phyloP scores from a whole-genome alignment of 1,140 invertebrate genomes.

The Episyrphus balteatus region DNA sequence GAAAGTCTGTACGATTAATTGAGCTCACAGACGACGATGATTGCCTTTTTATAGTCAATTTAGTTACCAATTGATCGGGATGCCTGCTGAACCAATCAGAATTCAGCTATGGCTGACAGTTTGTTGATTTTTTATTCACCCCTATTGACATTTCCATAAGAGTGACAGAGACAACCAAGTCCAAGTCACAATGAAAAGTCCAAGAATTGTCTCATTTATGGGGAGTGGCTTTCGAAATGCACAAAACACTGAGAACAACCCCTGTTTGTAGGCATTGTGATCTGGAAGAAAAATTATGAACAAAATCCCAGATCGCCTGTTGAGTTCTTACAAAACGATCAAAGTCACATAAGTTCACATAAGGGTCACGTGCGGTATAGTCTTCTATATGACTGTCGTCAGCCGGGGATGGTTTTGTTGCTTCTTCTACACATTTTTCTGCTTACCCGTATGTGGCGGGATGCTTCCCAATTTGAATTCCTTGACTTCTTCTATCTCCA shows the following conservation, averaged over 20 bases:
- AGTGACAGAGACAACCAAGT: no score
- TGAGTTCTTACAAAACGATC: not conserved
- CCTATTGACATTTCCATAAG: no score
- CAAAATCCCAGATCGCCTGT: not conserved
- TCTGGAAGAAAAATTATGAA: no score
- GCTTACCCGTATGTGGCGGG: not conserved
- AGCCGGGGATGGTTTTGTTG: not conserved
- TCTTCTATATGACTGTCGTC: not conserved
- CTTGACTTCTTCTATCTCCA: no score
- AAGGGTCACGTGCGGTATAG: conserved; percentile 5
- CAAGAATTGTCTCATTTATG: no score
- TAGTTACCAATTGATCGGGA: conserved; percentile 15
- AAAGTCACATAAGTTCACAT: conserved; percentile 5
- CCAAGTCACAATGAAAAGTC: no score
- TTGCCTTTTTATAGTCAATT: conserved; percentile 37
- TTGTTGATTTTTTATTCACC: not conserved
- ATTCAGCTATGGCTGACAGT: conserved; percentile 18
- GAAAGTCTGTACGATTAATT: conserved; percentile 29
- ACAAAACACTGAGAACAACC: no score
- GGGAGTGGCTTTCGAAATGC: no score
- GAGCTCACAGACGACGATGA: conserved; percentile 31
- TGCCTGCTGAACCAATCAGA: conserved; percentile 22
- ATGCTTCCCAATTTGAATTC: no score
- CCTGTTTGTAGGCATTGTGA: no score
- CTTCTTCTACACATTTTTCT: not conserved